Base-by-base conservation (phyloP, 1,140 invertebrate species). In the Papilio machaon region DNA sequence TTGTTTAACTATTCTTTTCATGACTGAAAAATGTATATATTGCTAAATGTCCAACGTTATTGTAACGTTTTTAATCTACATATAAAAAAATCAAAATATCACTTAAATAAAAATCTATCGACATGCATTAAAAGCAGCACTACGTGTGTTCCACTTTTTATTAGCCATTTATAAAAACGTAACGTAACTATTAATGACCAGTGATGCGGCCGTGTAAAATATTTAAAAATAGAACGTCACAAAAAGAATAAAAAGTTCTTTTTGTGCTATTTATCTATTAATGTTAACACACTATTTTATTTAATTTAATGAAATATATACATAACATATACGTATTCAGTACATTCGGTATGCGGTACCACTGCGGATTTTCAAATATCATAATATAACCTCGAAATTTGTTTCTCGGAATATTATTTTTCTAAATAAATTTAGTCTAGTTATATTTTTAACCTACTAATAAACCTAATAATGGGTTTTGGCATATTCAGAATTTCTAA, bases 131-230 rank as follows among this genome's bases (percentile, higher is more conserved):
- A n/a, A 38, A n/a, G 64, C 75, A 78, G 23, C 75, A 78, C 75
- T 78, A 78, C 35, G 46, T 13, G 23, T 47, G 75, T 78, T 19
- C 75, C 35, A 78, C 23, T 78, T 78, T 70, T 78, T 78, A 35
- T 52, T 35, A n/a, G 75, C 75, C 75, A 78, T 78, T 58, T 78
- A 78, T 78, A 78, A 78, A 77, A 78, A n/a, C 8, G 52, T 60
- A 58, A 58, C 75, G 75, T 77, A 30, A 77, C 75, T 77, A 58
- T 77, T 54, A 77, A 77, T 49, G 49, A 47, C 75, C 30, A 77
- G 30, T 30, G 49, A 49, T 76, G 74, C 15, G 74, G 7, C 49
- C 11, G 74, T 47, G 74, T 76, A 23, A 19, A 76, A 76, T 11
- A 75, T 15, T 52, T 75, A n/a, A 11, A 15, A 54, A 76, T 76